Conservation (phyloP, 2,797 vertebrate genomes). For the Sebastolobus alascanus region DNA sequence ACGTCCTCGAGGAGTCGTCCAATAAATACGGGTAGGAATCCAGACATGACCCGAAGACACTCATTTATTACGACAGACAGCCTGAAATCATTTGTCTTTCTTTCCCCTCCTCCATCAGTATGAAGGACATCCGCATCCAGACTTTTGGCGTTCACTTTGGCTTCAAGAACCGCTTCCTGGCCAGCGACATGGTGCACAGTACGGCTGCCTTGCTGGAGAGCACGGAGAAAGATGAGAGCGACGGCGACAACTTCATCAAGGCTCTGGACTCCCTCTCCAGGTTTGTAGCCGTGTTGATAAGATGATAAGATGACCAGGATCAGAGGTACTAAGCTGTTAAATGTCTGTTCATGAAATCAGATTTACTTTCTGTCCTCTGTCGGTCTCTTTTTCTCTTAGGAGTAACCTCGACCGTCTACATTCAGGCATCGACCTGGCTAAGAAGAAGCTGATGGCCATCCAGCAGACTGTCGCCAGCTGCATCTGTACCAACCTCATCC, state of each 20-base stretch:
- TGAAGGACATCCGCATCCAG: conserved; percentile 97
- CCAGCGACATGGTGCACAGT: conserved; percentile 93
- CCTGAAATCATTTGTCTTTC: neutral
- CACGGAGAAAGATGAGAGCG: conserved; percentile 87
- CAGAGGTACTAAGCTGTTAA: neutral
- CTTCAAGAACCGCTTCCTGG: conserved; percentile 97
- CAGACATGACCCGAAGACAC: neutral
- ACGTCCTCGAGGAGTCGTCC: conserved; percentile 98
- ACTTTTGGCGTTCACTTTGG: conserved; percentile 97
- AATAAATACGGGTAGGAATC: conserved; percentile 93
- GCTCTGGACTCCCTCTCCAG: conserved; percentile 96
- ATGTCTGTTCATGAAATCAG: neutral
- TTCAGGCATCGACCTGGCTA: conserved; percentile 92
- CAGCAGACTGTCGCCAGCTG: conserved; percentile 98
- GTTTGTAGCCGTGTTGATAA: conserved; percentile 68
- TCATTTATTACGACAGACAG: neutral
- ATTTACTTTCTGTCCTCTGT: neutral
- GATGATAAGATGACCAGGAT: too few species aligned
- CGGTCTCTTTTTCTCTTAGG: conserved; percentile 72
- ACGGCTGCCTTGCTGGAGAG: conserved; percentile 92
- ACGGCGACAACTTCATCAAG: conserved; percentile 93
- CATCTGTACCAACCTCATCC: conserved; percentile 96
- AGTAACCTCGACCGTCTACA: conserved; percentile 93
- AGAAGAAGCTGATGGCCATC: conserved; percentile 93
- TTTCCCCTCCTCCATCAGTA: conserved; percentile 76